phyloP scores from a whole-genome alignment of 2,888 invertebrate genomes.

The Cynaeus angustus region DNA sequence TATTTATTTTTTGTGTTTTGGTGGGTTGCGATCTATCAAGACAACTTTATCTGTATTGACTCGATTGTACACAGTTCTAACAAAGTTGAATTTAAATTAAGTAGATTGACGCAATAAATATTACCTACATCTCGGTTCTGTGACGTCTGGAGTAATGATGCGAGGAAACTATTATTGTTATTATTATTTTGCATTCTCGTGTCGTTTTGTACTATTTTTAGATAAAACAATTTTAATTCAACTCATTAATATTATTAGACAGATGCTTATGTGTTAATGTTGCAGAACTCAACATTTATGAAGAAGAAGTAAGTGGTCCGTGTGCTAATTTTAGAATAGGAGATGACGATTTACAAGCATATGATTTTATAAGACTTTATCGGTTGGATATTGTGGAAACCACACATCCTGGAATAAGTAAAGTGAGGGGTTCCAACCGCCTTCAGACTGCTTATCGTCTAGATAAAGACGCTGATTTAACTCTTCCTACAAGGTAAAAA shows the following conservation, averaged over 20 bases:
- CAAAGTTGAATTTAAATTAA: background rate
- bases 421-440: slow-evolving; percentile 84
- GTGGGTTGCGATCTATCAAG: background rate
- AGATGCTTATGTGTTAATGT: background rate
- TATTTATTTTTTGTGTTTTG: slow-evolving; percentile 6
- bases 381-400: slow-evolving; percentile 78
- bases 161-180: no score
- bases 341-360: slow-evolving; percentile 86
- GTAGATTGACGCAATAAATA: background rate
- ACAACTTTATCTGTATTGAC: slow-evolving; percentile 1
- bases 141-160: no score
- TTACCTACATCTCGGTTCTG: background rate
- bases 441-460: slow-evolving; percentile 88
- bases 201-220: background rate
- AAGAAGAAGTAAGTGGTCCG: slow-evolving; percentile 68
- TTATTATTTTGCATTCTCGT: no score
- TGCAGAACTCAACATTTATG: slow-evolving; percentile 49
- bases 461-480: slow-evolving; percentile 82
- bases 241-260: background rate
- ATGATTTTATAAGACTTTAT: slow-evolving; percentile 87
- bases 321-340: slow-evolving; percentile 78
- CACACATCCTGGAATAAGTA: slow-evolving; percentile 78
- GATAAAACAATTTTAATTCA: background rate
- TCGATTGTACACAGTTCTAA: background rate
- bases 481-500: slow-evolving; percentile 80